Evolutionary conservation across 2,113 vertebrate genomes (phyloP).

Genomic region (Acrocephalus arundinaceus): DNA sequence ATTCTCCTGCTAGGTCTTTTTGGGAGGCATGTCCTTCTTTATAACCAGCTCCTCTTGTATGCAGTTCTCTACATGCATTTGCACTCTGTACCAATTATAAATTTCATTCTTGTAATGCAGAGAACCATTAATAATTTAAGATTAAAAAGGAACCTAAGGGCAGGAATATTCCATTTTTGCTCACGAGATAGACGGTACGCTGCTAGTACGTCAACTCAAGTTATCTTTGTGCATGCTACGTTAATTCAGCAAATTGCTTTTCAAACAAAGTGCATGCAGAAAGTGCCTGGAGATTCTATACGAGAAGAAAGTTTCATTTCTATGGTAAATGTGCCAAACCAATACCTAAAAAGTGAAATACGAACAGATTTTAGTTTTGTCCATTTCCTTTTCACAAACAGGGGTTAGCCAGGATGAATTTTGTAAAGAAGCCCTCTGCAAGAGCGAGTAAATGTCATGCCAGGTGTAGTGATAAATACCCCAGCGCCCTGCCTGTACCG

Average conservation of each 20-base stretch:
- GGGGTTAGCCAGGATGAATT: background rate
- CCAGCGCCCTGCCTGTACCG: background rate
- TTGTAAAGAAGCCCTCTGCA: background rate
- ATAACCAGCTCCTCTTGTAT: background rate
- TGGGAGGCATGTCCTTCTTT: background rate
- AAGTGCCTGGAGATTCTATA: background rate
- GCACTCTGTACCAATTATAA: background rate
- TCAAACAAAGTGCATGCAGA: background rate
- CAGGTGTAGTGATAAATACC: accelerated
- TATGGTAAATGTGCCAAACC: background rate
- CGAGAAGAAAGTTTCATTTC: background rate
- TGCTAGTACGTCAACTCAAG: background rate
- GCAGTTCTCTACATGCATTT: background rate
- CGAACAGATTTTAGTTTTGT: background rate
- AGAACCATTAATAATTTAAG: slow-evolving; percentile 44
- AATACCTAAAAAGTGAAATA: background rate
- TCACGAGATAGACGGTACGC: background rate
- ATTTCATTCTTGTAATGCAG: slow-evolving; percentile 17
- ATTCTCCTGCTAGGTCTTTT: background rate
- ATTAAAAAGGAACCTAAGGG: slow-evolving; percentile 18
- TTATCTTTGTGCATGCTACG: slow-evolving; percentile 32
- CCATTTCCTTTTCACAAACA: background rate
- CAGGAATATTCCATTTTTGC: slow-evolving; percentile 35
- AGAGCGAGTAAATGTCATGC: accelerated
- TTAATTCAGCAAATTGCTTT: slow-evolving; percentile 49